Percentiles rank a stretch among this genome's conserved stretches.
Conservation (phyloP, 2,888 invertebrate species). For the Lydus trimaculatus region DNA sequence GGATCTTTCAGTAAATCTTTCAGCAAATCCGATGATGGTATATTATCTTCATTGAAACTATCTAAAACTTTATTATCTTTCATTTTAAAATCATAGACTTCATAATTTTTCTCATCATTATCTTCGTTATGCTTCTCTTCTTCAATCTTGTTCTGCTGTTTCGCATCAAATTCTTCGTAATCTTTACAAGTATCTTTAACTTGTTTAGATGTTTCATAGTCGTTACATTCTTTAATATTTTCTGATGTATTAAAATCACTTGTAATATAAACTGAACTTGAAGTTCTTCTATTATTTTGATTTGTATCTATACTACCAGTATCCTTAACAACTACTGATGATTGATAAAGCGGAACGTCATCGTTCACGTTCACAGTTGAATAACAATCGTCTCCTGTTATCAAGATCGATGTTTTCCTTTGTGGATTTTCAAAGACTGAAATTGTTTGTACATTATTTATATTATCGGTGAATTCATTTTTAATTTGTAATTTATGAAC, state of each 20-base stretch:
- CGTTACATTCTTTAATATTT: not conserved
- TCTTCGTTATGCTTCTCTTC: constrained; percentile 19
- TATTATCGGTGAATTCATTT: constrained; percentile 58
- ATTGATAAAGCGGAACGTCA: constrained; percentile 74
- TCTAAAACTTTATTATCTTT: constrained; percentile 19
- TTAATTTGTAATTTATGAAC: constrained; percentile 66
- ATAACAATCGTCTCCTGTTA: constrained; percentile 77
- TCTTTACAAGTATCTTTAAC: constrained; percentile 11
- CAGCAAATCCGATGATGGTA: constrained; percentile 55
- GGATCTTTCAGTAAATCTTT: constrained; percentile 72
- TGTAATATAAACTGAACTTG: constrained; percentile 59
- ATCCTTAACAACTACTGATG: constrained; percentile 76
- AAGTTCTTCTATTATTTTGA: constrained; percentile 42
- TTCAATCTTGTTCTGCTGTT: constrained; percentile 13
- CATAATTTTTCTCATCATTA: constrained; percentile 32
- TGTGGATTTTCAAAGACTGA: constrained; percentile 54
- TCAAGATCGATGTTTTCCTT: constrained; percentile 74
- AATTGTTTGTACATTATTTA: constrained; percentile 43
- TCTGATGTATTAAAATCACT: constrained; percentile 47
- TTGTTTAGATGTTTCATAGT: constrained; percentile 12
- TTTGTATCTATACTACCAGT: constrained; percentile 22
- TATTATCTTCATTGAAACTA: constrained; percentile 37
- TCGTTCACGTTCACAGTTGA: constrained; percentile 77
- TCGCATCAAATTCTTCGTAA: constrained; percentile 14
- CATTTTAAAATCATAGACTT: constrained; percentile 12